Evolutionary conservation across 2,797 vertebrate species (phyloP), one percentile per base, ranked within the genome.

Genomic region (Apogon talboti): DNA sequence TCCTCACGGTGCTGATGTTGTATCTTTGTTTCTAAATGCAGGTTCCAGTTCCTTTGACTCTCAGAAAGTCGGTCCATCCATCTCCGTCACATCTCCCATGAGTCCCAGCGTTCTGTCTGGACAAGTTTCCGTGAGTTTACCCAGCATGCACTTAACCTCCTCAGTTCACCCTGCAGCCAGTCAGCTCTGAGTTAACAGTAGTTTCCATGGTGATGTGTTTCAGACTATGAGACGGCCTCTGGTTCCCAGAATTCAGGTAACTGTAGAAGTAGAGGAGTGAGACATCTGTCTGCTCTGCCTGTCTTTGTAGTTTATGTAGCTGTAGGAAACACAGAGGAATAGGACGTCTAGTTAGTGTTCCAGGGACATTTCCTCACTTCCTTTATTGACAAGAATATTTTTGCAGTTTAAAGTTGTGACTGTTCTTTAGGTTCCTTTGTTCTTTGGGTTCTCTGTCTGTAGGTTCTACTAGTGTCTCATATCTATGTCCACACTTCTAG

Each of bases 181-280:
- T 54, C 46, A 63, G 50, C 56, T 21, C n/a, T 64, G 2, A 24
- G 57, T 21, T 72, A 48, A 84, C 35, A n/a, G 48, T 1, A 0
- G 6, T 75, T 35, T 71, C 57, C 45, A 44, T 68, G 78, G 45
- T 45, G 62, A 72, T 66, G 56, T 86, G 40, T 74, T 87, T 73
- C 85, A 91, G 90, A 77, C 58, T 13, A 5, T 56, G 28, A 77
- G 66, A 45, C 74, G 35, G 91, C 93, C 95, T 93, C 95, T 96
- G 95, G 95, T 98, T 92, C 96, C 97, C 92, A 95, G 97, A 93
- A 94, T 98, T 88, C 97, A 98, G 96, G 97, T 98, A 97, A 94
- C 90, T 92, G 92, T 79, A 63, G 67, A 54, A 1, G 93, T 93
- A 94, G 79, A 91, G 86, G 92, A 89, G 87, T 82, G 88, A 83